A percentile compares a stretch with the other conserved stretches of the same genome.
phyloP scores from a whole-genome alignment of 1,140 invertebrate genomes.

The Megathymus violae region DNA sequence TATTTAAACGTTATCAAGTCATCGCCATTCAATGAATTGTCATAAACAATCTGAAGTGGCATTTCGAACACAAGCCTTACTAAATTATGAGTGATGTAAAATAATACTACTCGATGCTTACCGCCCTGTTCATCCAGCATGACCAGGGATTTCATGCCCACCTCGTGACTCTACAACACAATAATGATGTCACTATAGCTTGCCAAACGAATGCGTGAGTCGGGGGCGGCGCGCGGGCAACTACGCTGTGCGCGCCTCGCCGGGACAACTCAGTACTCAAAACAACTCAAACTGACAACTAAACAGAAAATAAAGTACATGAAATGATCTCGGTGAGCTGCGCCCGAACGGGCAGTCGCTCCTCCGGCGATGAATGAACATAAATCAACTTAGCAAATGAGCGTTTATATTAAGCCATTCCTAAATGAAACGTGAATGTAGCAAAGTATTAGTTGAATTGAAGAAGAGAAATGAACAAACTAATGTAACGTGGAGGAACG shows the following conservation, averaged over 20 bases:
- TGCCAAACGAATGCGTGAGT: conserved; percentile 73
- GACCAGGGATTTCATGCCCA: conserved; percentile 96
- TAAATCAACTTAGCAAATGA: conserved; percentile 72
- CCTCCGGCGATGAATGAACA: conserved; percentile 49
- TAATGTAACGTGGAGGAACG: conserved; percentile 70
- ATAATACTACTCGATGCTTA: conserved; percentile 88
- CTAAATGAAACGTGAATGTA: conserved; percentile 75
- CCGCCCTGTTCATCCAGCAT: conserved; percentile 98
- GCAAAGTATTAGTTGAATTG: conserved; percentile 66
- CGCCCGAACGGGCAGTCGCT: conserved; percentile 54
- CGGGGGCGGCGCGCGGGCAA: conserved; percentile 57
- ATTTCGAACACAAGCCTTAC: conserved; percentile 77
- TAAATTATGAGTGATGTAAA: conserved; percentile 79
- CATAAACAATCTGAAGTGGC: conserved; percentile 71
- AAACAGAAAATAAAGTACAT: conserved; percentile 74
- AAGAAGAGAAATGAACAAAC: conserved; percentile 71
- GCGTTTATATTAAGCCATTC: conserved; percentile 75
- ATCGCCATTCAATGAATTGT: conserved; percentile 70
- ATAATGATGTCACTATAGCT: conserved; percentile 84
- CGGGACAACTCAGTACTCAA: conserved; percentile 63
- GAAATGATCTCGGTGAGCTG: conserved; percentile 60
- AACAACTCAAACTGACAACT: conserved; percentile 78
- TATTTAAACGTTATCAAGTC: conserved; percentile 59
- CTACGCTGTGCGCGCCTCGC: conserved; percentile 49
- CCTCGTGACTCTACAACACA: conserved; percentile 95